A percentile compares a stretch with the other conserved stretches of the same genome.
These are phyloP conservation scores for Psophia crepitans DNA, from an alignment of 2,113 vertebrate species.

Conservation along the genomic window DNA sequence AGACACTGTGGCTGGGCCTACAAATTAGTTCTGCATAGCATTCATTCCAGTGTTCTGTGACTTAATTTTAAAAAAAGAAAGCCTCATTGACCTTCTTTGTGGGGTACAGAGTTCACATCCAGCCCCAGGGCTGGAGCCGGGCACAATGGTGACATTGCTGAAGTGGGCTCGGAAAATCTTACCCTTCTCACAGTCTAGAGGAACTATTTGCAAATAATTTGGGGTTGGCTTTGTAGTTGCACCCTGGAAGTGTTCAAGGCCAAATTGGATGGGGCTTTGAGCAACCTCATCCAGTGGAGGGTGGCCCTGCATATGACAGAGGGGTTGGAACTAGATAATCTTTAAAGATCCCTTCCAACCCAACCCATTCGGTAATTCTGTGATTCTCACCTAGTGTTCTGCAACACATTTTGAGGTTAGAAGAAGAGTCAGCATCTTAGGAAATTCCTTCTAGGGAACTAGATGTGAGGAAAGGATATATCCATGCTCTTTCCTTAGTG, in stretches of 20 bases:
- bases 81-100: constrained; percentile 32
- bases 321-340: not conserved
- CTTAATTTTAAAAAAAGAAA: constrained; percentile 22
- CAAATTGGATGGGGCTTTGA: not conserved
- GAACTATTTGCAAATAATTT: not conserved
- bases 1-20: not conserved
- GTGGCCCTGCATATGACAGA: not conserved
- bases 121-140: not conserved
- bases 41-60: constrained; percentile 42
- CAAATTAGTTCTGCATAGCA: constrained; percentile 29
- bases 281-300: not conserved
- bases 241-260: not conserved
- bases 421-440: not conserved
- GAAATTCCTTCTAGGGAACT: not conserved
- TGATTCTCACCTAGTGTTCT: not conserved
- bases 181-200: not conserved
- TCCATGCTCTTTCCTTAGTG: not conserved
- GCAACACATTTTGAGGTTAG: not conserved
- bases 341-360: not conserved
- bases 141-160: constrained; percentile 45
- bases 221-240: not conserved
- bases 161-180: not conserved
- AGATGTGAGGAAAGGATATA: not conserved
- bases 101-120: constrained; percentile 3
- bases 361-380: not conserved